Percentiles rank a stretch among this genome's conserved stretches.
Evolutionary conservation across 2,888 invertebrate species (phyloP).

Genomic region (Spilosoma lubricipeda): DNA sequence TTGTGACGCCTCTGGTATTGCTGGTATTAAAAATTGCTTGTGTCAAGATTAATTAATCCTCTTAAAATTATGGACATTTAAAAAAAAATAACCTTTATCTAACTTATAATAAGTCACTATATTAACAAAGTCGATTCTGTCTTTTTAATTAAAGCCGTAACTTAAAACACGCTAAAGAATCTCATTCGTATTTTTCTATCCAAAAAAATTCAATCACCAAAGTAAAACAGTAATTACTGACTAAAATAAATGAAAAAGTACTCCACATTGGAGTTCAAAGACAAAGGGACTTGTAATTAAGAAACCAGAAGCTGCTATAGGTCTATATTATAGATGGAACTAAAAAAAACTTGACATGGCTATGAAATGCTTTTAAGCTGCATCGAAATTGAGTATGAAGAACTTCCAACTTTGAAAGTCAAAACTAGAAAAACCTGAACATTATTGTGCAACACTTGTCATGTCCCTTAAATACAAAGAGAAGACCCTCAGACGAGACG

Average conservation of each 20-base stretch:
- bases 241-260: constrained; percentile 32
- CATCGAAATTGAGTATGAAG: not conserved
- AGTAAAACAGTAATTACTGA: constrained; percentile 35
- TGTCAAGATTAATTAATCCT: no score
- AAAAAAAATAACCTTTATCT: not conserved
- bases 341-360: not conserved
- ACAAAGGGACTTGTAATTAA: constrained; percentile 37
- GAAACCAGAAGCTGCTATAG: constrained; percentile 28
- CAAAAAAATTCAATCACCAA: constrained; percentile 23
- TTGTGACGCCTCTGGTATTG: no score
- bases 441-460: no score
- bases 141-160: not conserved
- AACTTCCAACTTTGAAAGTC: no score
- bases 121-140: not conserved
- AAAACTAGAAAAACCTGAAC: no score
- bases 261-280: constrained; percentile 26
- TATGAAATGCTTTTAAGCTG: not conserved
- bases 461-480: no score
- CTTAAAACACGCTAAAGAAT: constrained; percentile 12
- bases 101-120: not conserved
- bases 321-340: constrained; percentile 22
- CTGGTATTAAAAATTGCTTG: no score
- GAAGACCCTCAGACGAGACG: no score
- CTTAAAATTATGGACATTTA: no score
- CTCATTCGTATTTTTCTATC: constrained; percentile 6